A percentile compares a stretch with the other conserved stretches of the same genome.
Conservation (phyloP, 1,140 invertebrate genomes). For the Euwallacea similis region DNA sequence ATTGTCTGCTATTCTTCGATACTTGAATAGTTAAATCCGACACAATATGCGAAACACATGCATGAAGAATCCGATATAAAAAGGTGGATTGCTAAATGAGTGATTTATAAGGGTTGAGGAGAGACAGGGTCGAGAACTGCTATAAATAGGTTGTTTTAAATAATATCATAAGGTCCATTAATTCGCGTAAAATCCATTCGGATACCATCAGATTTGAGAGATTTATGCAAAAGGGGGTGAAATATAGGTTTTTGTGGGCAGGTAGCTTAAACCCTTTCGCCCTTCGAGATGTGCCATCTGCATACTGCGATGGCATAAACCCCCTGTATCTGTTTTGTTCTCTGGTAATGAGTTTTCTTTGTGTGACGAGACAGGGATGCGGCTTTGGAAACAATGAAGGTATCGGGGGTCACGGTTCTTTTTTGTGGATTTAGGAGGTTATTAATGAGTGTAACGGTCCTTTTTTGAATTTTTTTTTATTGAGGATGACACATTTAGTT, state of each 20-base stretch:
- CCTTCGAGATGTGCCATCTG: slow-evolving; percentile 24
- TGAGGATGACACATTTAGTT: no score
- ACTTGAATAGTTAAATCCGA: slow-evolving; percentile 16
- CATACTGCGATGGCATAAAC: slow-evolving; percentile 6
- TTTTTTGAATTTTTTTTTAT: no score
- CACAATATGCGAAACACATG: slow-evolving; percentile 31
- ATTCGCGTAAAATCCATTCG: slow-evolving; percentile 44
- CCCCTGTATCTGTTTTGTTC: slow-evolving; percentile 29
- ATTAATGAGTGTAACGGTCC: no score
- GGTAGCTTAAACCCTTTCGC: slow-evolving; percentile 43
- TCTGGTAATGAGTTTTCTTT: slow-evolving; percentile 41
- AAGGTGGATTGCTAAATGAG: slow-evolving; percentile 32
- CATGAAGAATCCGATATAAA: slow-evolving; percentile 31
- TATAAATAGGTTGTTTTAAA: slow-evolving; percentile 50
- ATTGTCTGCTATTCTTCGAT: slow-evolving; percentile 20
- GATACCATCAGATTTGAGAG: slow-evolving; percentile 31
- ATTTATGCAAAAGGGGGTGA: slow-evolving; percentile 42
- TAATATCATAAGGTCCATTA: slow-evolving; percentile 53
- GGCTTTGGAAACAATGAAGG: slow-evolving; percentile 29
- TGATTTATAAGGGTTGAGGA: slow-evolving; percentile 38
- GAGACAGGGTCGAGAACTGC: slow-evolving; percentile 33
- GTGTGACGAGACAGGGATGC: slow-evolving; percentile 26
- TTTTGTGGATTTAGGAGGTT: no score
- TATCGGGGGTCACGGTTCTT: no score
- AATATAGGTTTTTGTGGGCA: slow-evolving; percentile 42